Evolutionary conservation across 2,113 vertebrate species (phyloP).

Genomic region (Isichthys henryi): DNA sequence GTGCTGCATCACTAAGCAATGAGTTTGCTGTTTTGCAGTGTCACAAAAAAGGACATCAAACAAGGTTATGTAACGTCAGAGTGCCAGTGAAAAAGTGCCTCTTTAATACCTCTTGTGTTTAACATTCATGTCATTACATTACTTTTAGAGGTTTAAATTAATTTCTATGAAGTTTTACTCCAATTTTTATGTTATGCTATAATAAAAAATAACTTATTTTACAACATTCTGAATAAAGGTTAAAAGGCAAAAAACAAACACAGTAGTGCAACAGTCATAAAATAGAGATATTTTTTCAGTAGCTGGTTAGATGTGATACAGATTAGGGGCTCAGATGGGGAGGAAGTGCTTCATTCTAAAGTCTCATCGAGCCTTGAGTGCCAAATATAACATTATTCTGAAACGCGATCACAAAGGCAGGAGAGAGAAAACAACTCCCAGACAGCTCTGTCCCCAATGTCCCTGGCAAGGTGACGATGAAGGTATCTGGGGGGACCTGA

Average conservation of each 20-base stretch:
- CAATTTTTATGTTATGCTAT: background rate
- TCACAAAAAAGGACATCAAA: background rate
- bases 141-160: background rate
- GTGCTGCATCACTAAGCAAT: background rate
- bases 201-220: background rate
- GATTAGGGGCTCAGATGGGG: background rate
- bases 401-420: constrained; percentile 10
- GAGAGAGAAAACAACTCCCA: background rate
- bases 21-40: background rate
- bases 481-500: background rate
- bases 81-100: background rate
- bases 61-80: background rate
- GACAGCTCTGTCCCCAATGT: background rate
- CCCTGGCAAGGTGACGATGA: constrained; percentile 6
- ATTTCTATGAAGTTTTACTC: background rate
- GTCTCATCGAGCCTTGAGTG: background rate
- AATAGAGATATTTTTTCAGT: background rate
- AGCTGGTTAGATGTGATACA: background rate
- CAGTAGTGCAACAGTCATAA: no score
- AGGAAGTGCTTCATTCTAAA: background rate
- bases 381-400: constrained; percentile 10
- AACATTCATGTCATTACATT: background rate
- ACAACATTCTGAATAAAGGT: background rate
- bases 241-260: background rate
- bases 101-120: background rate